Evolutionary conservation across 2,797 vertebrate species (phyloP), one percentile per base, ranked within the genome.

Genomic region (Carapus acus): DNA sequence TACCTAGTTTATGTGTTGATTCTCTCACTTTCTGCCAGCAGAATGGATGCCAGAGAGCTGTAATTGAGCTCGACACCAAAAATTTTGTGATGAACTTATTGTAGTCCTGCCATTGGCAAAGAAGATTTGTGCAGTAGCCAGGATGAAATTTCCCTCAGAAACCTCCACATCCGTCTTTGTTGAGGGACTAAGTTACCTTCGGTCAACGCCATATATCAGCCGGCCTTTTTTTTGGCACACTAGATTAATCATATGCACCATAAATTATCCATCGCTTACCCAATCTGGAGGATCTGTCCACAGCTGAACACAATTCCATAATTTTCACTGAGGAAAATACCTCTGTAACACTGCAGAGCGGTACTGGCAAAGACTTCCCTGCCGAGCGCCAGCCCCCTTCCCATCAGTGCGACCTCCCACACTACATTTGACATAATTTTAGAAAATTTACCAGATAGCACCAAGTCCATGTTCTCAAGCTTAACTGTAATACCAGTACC

Each of bases 161-260:
- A 82, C 75, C 72, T 76, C 58, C 70, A 79, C 79, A 82, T 88
- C 76, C 51, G 61, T 85, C 84, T 86, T 85, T 77, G 66, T 76
- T 69, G 66, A 86, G 81, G 65, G 80, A 54, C 77, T 83, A 83
- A 79, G 74, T 84, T 86, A 86, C 79, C 82, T 83, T 83, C 76
- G 74, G 48, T n/a, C 80, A 71, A 58, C 33, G 53, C 45, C 43
- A 53, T 67, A 76, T 73, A 79, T 82, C 70, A 81, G 49, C 27
- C 24, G 44, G 58, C 60, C 48, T 8, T 71, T 84, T 72, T 66
- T 19, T 58, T n/a, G n/a, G n/a, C n/a, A n/a, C 44, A 23, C 44
- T 23, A 69, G 75, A 85, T 86, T 85, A 79, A 85, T 84, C 78
- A 86, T 60, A 23, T 34, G 31, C 45, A 17, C 48, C 27, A 70